A percentile compares a stretch with the other conserved stretches of the same genome.
These are phyloP conservation scores for Drosophila pallidifrons DNA, from an alignment of 1,140 invertebrate species.

Conservation along the genomic window DNA sequence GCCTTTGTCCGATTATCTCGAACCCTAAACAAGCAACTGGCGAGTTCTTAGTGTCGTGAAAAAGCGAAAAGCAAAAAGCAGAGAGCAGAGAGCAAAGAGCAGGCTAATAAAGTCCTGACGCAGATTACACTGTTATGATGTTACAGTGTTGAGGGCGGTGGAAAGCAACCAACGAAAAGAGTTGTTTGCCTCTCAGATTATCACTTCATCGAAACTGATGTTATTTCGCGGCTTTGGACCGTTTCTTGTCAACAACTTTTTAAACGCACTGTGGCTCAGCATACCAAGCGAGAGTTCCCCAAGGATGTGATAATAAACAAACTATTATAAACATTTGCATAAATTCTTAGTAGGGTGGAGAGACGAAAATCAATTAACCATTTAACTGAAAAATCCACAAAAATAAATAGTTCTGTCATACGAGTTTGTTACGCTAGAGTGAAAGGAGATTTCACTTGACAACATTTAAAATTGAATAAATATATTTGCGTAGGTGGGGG, in stretches of 20 bases:
- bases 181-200: constrained; percentile 40
- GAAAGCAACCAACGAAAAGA: constrained; percentile 2
- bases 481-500: constrained; percentile 2
- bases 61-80: background rate
- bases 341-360: background rate
- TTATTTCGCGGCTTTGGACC: constrained; percentile 18
- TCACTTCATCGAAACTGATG: constrained; percentile 50
- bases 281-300: background rate
- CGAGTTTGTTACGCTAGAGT: background rate
- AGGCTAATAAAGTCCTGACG: constrained; percentile 25
- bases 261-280: constrained; percentile 1
- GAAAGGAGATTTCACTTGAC: constrained; percentile 6
- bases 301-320: background rate
- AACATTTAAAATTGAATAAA: constrained; percentile 30
- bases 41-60: background rate
- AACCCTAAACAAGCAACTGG: constrained; percentile 43
- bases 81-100: constrained; percentile 1
- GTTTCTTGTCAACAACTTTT: constrained; percentile 22
- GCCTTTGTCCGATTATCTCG: constrained; percentile 35
- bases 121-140: constrained; percentile 27
- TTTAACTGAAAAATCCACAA: background rate
- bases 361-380: background rate
- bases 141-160: constrained; percentile 25
- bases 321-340: constrained; percentile 6
- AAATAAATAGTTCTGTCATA: constrained; percentile 7